Evolutionary conservation across 1,140 invertebrate species (phyloP), one percentile per base, ranked within the genome.

Genomic region (Diorhabda carinulata): DNA sequence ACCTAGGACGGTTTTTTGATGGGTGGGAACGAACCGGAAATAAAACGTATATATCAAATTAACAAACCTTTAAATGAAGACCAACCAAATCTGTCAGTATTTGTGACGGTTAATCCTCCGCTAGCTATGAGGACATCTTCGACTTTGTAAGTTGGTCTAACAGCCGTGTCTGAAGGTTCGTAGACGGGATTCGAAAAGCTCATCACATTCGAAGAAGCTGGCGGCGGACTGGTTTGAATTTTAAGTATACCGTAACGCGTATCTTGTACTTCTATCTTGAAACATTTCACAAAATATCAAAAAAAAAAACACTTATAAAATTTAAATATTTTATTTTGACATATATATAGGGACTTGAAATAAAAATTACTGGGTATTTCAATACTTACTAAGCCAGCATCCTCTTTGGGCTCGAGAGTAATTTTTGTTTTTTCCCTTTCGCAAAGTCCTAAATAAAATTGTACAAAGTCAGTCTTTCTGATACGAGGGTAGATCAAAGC

Each of bases 121-220:
- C 85, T 86, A 25, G 25, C 25, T 5, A 90, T 85, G 0, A 93
- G 89, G 2, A 93, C 88, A 74, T 93, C 92, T 78, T 92, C 91
- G 4, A 94, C 92, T 80, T 93, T 93, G 74, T 92, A 94, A 1
- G 86, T 87, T 8, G 87, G 83, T 3, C 47, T 52, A 8, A 52
- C n/a, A 6, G 87, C 86, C 0, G 88, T 86, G 2, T 86, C 87
- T 3, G 84, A 85, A 3, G 89, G 86, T 72, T 92, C 91, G 70
- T 94, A 93, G 2, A 92, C 90, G 0, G 91, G 91, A 83, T 93
- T 93, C 44, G 91, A 89, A 76, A 91, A 92, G 72, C 89, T 91
- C 64, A 90, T 87, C 2, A 85, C 82, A 45, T 84, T 87, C 10
- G 74, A 74, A 5, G 76, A 73, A 52, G 47, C 47, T 0, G 80